Evolutionary conservation across 1,140 invertebrate genomes (phyloP), one percentile per base, ranked within the genome.

Genomic region (Drosophila teissieri): DNA sequence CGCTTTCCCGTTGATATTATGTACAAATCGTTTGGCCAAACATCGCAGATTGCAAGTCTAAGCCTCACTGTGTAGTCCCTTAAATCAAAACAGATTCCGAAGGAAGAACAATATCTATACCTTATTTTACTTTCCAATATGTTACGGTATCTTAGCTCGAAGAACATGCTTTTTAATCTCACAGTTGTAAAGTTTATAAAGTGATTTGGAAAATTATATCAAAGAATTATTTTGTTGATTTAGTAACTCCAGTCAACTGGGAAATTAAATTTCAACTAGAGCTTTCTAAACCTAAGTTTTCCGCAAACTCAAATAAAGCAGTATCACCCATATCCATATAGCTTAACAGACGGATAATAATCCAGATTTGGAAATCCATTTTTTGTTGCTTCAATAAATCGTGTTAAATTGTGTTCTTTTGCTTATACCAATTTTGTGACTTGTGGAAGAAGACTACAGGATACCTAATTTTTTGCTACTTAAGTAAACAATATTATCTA

Each of bases 1-100:
- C 73, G 73, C 73, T 75, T 75, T 75, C 48, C 72, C 60, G 15
- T 62, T 51, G 52, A 36, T 73, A 75, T 65, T 75, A 75, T 75
- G 15, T 75, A 75, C 73, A 75, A 45, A 4, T 68, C 40, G 34
- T 24, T 36, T 34, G 60, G 51, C 19, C 15, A 31, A 24, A 24
- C 24, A 24, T 24, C 24, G 24, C 24, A 4, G 24, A 24, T 24
- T 24, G 24, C 24, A 24, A 31, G 10, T 31, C 8, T 7, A 31
- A 31, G 31, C 31, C 31, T 31, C 31, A 31, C 31, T 31, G 31
- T 31, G 8, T 31, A 31, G 31, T 40, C 39, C 56, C 27, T 31
- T 24, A 3, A 12, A 10, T 19, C 42, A 24, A 70, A 68, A 46
- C 39, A 34, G 7, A 39, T 46, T 69, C 48, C 36, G 42, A 34